phyloP scores from a whole-genome alignment of 2,113 vertebrate genomes.

The Trinectes maculatus region DNA sequence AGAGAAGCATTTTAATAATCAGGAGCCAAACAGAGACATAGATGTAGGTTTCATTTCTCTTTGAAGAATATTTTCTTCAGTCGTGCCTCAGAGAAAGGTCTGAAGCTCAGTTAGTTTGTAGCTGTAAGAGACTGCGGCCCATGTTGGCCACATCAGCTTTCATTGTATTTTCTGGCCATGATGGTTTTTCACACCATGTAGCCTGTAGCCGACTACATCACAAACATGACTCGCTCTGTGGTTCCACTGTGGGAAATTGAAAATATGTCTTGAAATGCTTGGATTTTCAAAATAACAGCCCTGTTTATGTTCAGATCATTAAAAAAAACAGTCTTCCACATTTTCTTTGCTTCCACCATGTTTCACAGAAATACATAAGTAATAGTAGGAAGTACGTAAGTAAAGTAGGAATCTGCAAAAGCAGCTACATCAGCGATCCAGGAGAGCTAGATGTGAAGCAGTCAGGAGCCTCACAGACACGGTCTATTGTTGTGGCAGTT shows the following conservation, averaged over 20 bases:
- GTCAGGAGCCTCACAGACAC: slow-evolving; percentile 35
- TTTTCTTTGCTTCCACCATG: no score
- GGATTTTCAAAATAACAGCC: no score
- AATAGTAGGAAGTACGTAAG: no score
- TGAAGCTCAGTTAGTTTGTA: neutral
- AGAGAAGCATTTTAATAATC: neutral
- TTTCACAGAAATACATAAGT: no score
- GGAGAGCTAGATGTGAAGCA: slow-evolving; percentile 44
- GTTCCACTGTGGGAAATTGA: neutral
- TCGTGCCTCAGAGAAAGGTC: neutral
- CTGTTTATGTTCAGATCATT: neutral
- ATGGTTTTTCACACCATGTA: slow-evolving; percentile 13
- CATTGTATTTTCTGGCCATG: slow-evolving; percentile 50
- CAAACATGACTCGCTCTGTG: no score
- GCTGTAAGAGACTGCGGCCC: neutral
- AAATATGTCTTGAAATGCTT: neutral
- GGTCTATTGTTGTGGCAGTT: slow-evolving; percentile 39
- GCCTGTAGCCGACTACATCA: slow-evolving; percentile 16
- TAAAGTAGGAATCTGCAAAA: slow-evolving; percentile 21
- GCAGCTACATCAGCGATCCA: slow-evolving; percentile 35
- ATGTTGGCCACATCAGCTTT: slow-evolving; percentile 53
- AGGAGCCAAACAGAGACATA: neutral
- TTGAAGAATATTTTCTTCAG: neutral
- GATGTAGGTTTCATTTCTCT: neutral
- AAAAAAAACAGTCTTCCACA: no score